Evolutionary conservation across 2,888 invertebrate species (phyloP).

Genomic region (Melinaea menophilus): DNA sequence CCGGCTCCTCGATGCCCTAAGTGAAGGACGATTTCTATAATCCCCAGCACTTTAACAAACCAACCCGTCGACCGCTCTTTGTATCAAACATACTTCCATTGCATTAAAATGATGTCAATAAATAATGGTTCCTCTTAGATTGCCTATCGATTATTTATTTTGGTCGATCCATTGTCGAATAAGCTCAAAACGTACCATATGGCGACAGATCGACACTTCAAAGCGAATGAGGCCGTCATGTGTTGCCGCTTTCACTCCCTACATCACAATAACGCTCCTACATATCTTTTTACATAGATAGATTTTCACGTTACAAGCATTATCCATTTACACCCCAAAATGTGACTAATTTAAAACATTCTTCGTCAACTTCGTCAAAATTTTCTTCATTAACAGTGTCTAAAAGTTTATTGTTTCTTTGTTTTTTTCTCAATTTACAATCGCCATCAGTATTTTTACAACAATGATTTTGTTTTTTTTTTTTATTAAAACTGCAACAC

Average conservation of each 20-base stretch:
- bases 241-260: slow-evolving; percentile 75
- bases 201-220: slow-evolving; percentile 69
- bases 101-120: not conserved
- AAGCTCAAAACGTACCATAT: slow-evolving; percentile 68
- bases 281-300: slow-evolving; percentile 40
- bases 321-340: slow-evolving; percentile 18
- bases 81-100: not conserved
- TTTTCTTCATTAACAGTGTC: not conserved
- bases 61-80: slow-evolving; percentile 45
- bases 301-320: slow-evolving; percentile 29
- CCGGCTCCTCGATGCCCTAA: slow-evolving; percentile 64
- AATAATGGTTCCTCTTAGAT: slow-evolving; percentile 5
- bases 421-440: no score
- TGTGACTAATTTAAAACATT: not conserved
- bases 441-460: no score
- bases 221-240: slow-evolving; percentile 72
- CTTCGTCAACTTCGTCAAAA: not conserved
- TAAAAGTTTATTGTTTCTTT: not conserved
- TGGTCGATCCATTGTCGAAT: slow-evolving; percentile 48
- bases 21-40: slow-evolving; percentile 69
- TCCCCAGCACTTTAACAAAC: slow-evolving; percentile 55
- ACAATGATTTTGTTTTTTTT: not conserved
- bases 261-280: slow-evolving; percentile 61
- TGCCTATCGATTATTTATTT: slow-evolving; percentile 30
- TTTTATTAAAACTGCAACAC: not conserved